Conservation (phyloP, 2,113 vertebrate genomes). For the Ranitomeya variabilis region DNA sequence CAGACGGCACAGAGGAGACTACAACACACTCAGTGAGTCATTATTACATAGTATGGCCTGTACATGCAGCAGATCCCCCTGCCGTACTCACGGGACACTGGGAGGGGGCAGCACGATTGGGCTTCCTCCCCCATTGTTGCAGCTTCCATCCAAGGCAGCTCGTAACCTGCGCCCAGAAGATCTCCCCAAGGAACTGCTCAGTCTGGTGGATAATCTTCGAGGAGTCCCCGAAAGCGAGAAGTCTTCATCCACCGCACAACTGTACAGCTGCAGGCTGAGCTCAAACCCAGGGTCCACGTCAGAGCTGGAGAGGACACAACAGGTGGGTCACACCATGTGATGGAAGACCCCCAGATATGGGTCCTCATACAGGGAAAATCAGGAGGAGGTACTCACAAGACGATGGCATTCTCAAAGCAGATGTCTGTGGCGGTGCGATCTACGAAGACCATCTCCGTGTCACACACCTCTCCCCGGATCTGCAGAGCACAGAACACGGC, state of each 20-base stretch:
- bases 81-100: conserved; percentile 77
- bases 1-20: neutral
- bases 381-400: conserved; percentile 80
- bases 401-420: conserved; percentile 86
- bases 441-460: conserved; percentile 93
- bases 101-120: conserved; percentile 84
- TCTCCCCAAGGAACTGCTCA: conserved; percentile 89
- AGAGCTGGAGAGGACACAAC: conserved; percentile 58
- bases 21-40: neutral
- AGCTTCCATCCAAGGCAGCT: conserved; percentile 79
- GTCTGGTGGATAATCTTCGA: conserved; percentile 85
- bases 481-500: conserved; percentile 92
- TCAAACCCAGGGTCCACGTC: conserved; percentile 84
- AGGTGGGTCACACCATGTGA: neutral
- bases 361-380: neutral
- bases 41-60: neutral
- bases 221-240: conserved; percentile 80
- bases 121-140: conserved; percentile 70
- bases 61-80: neutral
- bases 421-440: conserved; percentile 92
- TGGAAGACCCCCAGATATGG: neutral
- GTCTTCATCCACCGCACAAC: conserved; percentile 86
- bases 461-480: conserved; percentile 87
- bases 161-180: conserved; percentile 83
- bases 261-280: conserved; percentile 87